Evolutionary conservation across 2,113 vertebrate genomes (phyloP), one percentile per base, ranked within the genome.

Genomic region (Phylloscopus whistleri): DNA sequence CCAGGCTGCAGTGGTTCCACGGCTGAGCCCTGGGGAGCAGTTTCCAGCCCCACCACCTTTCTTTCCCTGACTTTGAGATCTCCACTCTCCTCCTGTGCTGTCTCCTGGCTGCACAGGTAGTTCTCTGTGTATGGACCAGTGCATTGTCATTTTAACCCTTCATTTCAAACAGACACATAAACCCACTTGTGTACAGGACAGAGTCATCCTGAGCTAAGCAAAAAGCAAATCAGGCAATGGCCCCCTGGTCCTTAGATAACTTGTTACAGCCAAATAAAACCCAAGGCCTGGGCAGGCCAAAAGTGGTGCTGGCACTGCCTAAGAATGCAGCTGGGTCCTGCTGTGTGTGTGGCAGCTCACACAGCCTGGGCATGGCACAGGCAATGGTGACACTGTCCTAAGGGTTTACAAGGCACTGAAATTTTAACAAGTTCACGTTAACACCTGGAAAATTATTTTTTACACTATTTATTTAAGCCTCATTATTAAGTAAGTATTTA

Each of bases 401-500:
- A 56, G 24, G 51, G 13, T 46, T 41, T 43, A 87, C 27, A 52
- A 41, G 64, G 58, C 68, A 72, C 86, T 69, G 62, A 30, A 88
- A 48, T 60, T 58, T 16, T 26, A 63, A 55, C 19, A 16, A 26
- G 44, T 63, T 63, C 35, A 26, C 16, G 3, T 78, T 93, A 63
- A 28, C 69, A 51, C 5, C 4, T 52, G 44, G 70, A 93, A 96
- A 96, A 92, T 87, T 72, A 58, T 77, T 89, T 94, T 84, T 82
- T 89, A 73, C 46, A 53, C 73, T 74, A 53, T 91, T 96, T 97
- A 97, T 96, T 97, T 96, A 97, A 96, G 70, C 49, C 16, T 46
- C n/a, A n/a, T 90, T 96, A 96, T 97, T 93, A 81, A 96, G 76
- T 58, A 95, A 88, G 53, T 7, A 39, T 97, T 97, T 70, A 81